phyloP scores from a whole-genome alignment of 2,797 vertebrate species.

The Petrocephalus schoutedeni region DNA sequence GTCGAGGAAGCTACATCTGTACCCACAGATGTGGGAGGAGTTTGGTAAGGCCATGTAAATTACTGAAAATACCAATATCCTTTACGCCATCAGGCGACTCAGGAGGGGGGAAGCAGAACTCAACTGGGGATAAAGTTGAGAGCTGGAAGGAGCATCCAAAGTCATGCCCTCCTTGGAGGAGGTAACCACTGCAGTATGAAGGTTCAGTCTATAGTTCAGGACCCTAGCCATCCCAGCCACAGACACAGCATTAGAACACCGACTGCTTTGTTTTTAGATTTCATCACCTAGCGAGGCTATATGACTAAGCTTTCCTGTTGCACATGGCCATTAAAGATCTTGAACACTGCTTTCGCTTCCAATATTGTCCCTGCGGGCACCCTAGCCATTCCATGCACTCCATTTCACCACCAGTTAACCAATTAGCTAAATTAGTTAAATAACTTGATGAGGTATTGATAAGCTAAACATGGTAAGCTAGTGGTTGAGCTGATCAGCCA shows the following conservation, averaged over 20 bases:
- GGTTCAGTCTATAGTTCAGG: background rate
- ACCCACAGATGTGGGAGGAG: background rate
- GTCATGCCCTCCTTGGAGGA: background rate
- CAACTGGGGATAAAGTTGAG: background rate
- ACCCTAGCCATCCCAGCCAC: background rate
- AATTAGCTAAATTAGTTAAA: background rate
- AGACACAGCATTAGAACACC: background rate
- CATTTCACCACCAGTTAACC: background rate
- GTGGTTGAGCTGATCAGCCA: background rate
- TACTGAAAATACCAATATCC: background rate
- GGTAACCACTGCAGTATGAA: background rate
- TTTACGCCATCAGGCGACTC: background rate
- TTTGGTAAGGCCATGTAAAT: background rate
- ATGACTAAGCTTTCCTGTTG: background rate
- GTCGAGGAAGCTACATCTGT: background rate
- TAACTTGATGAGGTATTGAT: background rate
- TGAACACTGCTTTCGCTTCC: background rate
- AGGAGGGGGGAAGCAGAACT: background rate
- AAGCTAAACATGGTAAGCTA: background rate
- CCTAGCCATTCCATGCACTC: background rate
- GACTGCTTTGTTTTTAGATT: background rate
- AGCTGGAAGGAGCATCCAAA: background rate
- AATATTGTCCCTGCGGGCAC: background rate
- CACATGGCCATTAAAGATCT: background rate
- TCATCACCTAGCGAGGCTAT: background rate